A percentile compares a stretch with the other conserved stretches of the same genome.
phyloP scores from a whole-genome alignment of 1,140 invertebrate species.

The Meloidogyne chitwoodi region DNA sequence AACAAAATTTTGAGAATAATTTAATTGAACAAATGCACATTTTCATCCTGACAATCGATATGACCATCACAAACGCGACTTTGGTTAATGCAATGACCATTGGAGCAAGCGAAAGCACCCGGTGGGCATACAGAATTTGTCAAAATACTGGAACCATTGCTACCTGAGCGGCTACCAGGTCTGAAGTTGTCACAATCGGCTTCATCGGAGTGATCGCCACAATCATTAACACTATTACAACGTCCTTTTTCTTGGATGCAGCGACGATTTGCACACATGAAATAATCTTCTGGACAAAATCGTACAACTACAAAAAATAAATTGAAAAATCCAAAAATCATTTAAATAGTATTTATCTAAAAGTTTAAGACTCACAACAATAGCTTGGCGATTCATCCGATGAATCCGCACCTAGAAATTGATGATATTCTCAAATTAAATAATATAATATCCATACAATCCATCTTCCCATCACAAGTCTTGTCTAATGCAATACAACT shows the following conservation, averaged over 20 bases:
- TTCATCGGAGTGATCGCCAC: slow-evolving; percentile 84
- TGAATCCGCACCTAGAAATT: slow-evolving; percentile 67
- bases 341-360: neutral
- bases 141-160: slow-evolving; percentile 48
- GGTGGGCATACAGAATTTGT: slow-evolving; percentile 69
- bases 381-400: slow-evolving; percentile 87
- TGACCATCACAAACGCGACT: slow-evolving; percentile 59
- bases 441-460: slow-evolving; percentile 69
- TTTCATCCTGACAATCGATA: slow-evolving; percentile 57
- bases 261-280: slow-evolving; percentile 81
- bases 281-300: slow-evolving; percentile 53
- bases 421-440: slow-evolving; percentile 67
- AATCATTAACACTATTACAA: slow-evolving; percentile 76
- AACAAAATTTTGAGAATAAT: neutral
- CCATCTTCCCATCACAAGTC: slow-evolving; percentile 81
- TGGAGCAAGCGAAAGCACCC: slow-evolving; percentile 89
- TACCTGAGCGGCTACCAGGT: slow-evolving; percentile 21
- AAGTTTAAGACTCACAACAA: slow-evolving; percentile 70
- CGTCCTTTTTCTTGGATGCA: slow-evolving; percentile 60
- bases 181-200: slow-evolving; percentile 69
- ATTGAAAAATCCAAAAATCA: neutral
- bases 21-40: neutral
- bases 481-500: slow-evolving; percentile 62
- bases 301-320: slow-evolving; percentile 37
- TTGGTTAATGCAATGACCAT: slow-evolving; percentile 67